These are phyloP conservation scores for Malaclemys terrapin DNA, from an alignment of 2,113 vertebrate species.

Conservation along the genomic window DNA sequence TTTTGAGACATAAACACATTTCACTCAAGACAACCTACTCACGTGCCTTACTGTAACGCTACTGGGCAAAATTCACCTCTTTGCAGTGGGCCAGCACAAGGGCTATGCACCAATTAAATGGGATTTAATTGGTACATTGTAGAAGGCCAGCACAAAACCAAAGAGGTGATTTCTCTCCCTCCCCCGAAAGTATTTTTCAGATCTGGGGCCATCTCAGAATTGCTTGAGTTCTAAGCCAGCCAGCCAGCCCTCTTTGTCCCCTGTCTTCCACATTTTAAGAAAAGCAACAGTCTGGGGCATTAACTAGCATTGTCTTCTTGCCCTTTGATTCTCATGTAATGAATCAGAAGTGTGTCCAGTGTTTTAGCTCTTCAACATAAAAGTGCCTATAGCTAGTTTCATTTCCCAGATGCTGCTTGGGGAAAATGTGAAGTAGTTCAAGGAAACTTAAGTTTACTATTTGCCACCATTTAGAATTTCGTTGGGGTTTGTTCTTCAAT, in stretches of 20 bases:
- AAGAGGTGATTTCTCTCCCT: not conserved
- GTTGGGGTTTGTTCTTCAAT: not conserved
- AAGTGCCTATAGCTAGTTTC: conserved; percentile 42
- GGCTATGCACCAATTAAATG: not conserved
- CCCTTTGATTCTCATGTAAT: conserved; percentile 3
- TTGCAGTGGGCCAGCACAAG: conserved; percentile 18
- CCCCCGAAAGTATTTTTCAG: conserved; percentile 6
- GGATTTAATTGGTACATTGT: not conserved
- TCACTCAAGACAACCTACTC: conserved; percentile 59
- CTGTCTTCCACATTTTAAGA: conserved; percentile 47
- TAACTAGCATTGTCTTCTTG: not conserved
- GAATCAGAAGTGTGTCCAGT: conserved; percentile 9
- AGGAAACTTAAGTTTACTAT: not conserved
- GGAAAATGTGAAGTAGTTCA: conserved; percentile 41
- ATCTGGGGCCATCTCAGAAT: conserved; percentile 35
- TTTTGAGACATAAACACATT: conserved; percentile 47
- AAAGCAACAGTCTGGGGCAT: not conserved
- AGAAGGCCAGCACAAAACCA: conserved; percentile 6
- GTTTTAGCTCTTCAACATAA: not conserved
- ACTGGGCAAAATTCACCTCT: conserved; percentile 45
- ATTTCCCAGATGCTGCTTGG: conserved; percentile 23
- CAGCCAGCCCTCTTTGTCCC: conserved; percentile 20
- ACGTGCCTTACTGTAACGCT: conserved; percentile 66
- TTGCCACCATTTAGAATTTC: not conserved
- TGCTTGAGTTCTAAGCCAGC: conserved; percentile 38